phyloP scores from a whole-genome alignment of 2,888 invertebrate genomes.

The Hirudinaria manillensis region DNA sequence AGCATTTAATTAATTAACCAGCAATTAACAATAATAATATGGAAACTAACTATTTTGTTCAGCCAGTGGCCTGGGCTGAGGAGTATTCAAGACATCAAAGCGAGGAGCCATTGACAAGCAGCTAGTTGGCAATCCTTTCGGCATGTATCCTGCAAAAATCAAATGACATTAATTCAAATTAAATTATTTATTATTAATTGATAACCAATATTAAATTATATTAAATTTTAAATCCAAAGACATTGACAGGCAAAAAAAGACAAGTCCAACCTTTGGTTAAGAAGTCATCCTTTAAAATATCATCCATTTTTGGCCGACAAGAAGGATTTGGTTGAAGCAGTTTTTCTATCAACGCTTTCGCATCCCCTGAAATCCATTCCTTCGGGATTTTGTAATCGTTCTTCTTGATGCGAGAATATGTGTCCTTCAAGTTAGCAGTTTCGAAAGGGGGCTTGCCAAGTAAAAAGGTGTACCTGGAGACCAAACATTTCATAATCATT shows the following conservation, averaged over 20 bases:
- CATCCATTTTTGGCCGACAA: slow-evolving; percentile 55
- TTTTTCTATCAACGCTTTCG: slow-evolving; percentile 53
- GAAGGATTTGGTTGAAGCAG: slow-evolving; percentile 56
- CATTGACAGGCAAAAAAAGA: neutral
- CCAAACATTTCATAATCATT: no score
- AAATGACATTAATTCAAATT: neutral
- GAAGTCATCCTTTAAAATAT: slow-evolving; percentile 52
- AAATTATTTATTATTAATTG: neutral
- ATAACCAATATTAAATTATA: no score
- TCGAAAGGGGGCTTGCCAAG: slow-evolving; percentile 99
- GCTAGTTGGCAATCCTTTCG: slow-evolving; percentile 74
- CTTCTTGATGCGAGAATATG: slow-evolving; percentile 86
- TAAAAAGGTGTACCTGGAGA: slow-evolving; percentile 71
- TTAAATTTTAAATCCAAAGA: no score
- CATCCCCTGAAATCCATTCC: slow-evolving; percentile 44
- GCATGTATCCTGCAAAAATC: slow-evolving; percentile 47
- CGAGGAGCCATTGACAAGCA: slow-evolving; percentile 91
- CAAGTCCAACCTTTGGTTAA: slow-evolving; percentile 45
- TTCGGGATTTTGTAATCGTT: slow-evolving; percentile 77
- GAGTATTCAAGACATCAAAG: slow-evolving; percentile 58
- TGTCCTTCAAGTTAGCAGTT: slow-evolving; percentile 86
- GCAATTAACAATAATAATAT: neutral
- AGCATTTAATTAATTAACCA: no score
- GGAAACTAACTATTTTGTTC: slow-evolving; percentile 32
- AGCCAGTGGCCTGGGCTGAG: slow-evolving; percentile 35